These are phyloP conservation scores for Zapornia atra DNA, from an alignment of 2,113 vertebrate genomes.

Conservation along the genomic window DNA sequence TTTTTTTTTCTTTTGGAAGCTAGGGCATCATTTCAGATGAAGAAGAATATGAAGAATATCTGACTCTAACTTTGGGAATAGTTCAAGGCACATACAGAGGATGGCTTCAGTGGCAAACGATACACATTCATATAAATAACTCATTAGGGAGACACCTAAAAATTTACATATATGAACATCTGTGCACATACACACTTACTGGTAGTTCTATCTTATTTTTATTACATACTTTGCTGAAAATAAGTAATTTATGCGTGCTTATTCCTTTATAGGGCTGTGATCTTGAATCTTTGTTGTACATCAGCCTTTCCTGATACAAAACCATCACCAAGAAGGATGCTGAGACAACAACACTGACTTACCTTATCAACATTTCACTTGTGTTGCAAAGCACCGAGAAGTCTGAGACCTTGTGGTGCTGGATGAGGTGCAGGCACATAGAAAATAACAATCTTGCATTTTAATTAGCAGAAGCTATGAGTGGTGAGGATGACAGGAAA, in stretches of 20 bases:
- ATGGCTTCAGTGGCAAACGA: background rate
- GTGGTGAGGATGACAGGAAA: background rate
- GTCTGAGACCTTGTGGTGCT: background rate
- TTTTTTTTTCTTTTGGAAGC: background rate
- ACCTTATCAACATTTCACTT: background rate
- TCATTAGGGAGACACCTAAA: background rate
- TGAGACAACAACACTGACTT: background rate
- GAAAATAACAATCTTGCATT: background rate
- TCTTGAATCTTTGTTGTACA: background rate
- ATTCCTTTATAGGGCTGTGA: background rate
- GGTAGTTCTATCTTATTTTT: background rate
- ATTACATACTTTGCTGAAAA: background rate
- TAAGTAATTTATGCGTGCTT: background rate
- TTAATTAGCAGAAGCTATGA: background rate
- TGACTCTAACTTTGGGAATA: background rate
- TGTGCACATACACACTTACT: too few relatives aligned
- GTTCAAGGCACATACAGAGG: background rate
- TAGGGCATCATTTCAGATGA: background rate
- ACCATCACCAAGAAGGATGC: background rate
- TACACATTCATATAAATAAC: background rate
- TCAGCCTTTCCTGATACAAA: background rate
- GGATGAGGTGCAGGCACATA: background rate
- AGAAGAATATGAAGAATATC: background rate
- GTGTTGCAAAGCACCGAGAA: background rate
- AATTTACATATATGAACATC: background rate